Evolutionary conservation across 2,797 vertebrate species (phyloP).

Genomic region (Spinus olivaceus): DNA sequence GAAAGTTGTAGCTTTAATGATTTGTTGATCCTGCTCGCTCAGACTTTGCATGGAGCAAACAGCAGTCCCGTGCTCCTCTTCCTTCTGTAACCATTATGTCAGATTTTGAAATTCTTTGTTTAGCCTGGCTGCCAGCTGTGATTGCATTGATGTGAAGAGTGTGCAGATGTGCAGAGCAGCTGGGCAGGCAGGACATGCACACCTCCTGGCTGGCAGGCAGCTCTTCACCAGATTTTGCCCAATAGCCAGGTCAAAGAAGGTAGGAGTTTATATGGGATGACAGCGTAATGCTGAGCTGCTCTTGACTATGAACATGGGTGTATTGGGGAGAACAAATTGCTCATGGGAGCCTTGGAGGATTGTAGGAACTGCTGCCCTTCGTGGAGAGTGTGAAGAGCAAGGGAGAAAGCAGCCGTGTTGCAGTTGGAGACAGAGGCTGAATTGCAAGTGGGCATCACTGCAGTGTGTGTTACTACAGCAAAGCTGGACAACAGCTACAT

Average conservation of each 20-base stretch:
- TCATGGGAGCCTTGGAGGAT: background rate
- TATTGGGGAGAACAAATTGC: background rate
- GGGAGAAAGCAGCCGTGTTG: background rate
- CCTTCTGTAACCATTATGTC: background rate
- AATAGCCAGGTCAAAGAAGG: background rate
- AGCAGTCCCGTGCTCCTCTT: background rate
- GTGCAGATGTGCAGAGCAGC: background rate
- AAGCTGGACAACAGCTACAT: background rate
- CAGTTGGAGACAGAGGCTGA: background rate
- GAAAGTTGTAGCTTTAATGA: background rate
- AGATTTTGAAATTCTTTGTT: background rate
- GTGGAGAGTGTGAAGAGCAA: background rate
- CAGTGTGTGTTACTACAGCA: background rate
- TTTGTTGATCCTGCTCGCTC: background rate
- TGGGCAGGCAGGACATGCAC: background rate
- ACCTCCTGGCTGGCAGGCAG: background rate
- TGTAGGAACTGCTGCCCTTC: background rate
- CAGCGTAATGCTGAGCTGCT: background rate
- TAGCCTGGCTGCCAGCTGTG: background rate
- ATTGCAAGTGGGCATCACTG: background rate
- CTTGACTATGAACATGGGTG: accelerated
- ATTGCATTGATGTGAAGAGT: background rate
- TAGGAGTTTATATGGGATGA: background rate
- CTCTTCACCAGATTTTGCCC: background rate
- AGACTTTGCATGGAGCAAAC: background rate